Percentiles rank a stretch among this genome's conserved stretches.
These are phyloP conservation scores for Struthidea cinerea DNA, from an alignment of 2,113 vertebrate genomes.

Conservation along the genomic window DNA sequence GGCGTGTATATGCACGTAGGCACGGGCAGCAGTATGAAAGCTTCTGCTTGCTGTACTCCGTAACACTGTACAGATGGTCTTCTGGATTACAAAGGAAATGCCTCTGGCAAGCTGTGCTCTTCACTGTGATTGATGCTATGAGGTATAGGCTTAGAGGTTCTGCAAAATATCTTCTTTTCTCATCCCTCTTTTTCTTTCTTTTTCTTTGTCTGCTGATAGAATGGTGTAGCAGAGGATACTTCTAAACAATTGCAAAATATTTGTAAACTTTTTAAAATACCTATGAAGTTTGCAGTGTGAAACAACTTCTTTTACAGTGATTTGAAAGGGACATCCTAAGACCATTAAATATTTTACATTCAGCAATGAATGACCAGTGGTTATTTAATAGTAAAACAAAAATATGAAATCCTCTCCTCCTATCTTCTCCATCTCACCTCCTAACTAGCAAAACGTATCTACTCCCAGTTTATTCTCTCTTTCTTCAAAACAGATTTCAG, in stretches of 20 bases:
- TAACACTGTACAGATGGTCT: slow-evolving; percentile 24
- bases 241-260: background rate
- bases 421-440: background rate
- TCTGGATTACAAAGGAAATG: slow-evolving; percentile 47
- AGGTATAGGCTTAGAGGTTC: background rate
- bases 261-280: background rate
- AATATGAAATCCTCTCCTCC: background rate
- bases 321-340: background rate
- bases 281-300: background rate
- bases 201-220: background rate
- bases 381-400: background rate
- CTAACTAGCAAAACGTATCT: background rate
- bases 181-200: background rate
- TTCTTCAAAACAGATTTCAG: background rate
- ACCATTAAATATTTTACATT: background rate
- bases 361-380: background rate
- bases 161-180: background rate
- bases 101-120: slow-evolving; percentile 39
- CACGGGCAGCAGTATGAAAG: background rate
- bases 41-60: background rate
- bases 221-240: background rate
- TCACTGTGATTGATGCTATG: slow-evolving; percentile 21
- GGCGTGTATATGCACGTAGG: background rate
- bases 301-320: background rate
- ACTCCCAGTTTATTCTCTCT: background rate